Evolutionary conservation across 1,140 invertebrate species (phyloP).

Genomic region (Caenorhabditis remanei): DNA sequence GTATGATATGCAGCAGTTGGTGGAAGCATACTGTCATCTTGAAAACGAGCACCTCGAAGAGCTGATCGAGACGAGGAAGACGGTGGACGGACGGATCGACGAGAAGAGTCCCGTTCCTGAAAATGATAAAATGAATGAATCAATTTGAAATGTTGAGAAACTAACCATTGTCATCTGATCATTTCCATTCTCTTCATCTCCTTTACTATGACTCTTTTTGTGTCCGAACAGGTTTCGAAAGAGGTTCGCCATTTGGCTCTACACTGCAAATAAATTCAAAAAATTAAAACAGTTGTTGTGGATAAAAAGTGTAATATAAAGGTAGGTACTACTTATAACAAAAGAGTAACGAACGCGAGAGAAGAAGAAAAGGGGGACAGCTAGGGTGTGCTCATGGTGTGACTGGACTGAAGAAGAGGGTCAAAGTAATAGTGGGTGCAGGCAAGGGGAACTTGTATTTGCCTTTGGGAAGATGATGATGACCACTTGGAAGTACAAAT

Average conservation of each 20-base stretch:
- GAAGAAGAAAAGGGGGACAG: not conserved
- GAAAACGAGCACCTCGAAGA: slow-evolving; percentile 15
- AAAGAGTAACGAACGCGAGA: not conserved
- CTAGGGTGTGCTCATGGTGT: slow-evolving; percentile 29
- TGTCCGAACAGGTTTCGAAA: slow-evolving; percentile 42
- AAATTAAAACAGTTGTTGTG: slow-evolving; percentile 52
- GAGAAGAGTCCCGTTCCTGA: slow-evolving; percentile 24
- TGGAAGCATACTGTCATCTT: slow-evolving; percentile 51
- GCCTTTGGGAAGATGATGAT: not conserved
- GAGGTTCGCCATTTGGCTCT: slow-evolving; percentile 1
- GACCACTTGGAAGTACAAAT: not conserved
- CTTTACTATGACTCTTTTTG: slow-evolving; percentile 28
- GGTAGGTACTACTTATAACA: slow-evolving; percentile 35
- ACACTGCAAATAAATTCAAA: slow-evolving; percentile 10
- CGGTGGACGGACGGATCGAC: not conserved
- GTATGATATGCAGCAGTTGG: slow-evolving; percentile 31
- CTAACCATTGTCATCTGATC: slow-evolving; percentile 7
- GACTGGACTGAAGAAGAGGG: not conserved
- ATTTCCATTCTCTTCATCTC: slow-evolving; percentile 22
- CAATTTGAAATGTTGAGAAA: not conserved
- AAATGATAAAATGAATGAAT: not conserved
- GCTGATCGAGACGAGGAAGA: not conserved
- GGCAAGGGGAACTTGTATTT: not conserved
- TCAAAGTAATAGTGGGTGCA: not conserved
- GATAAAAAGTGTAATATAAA: not conserved